Conservation (phyloP, 2,888 invertebrate genomes). For the Morinoia aosen region DNA sequence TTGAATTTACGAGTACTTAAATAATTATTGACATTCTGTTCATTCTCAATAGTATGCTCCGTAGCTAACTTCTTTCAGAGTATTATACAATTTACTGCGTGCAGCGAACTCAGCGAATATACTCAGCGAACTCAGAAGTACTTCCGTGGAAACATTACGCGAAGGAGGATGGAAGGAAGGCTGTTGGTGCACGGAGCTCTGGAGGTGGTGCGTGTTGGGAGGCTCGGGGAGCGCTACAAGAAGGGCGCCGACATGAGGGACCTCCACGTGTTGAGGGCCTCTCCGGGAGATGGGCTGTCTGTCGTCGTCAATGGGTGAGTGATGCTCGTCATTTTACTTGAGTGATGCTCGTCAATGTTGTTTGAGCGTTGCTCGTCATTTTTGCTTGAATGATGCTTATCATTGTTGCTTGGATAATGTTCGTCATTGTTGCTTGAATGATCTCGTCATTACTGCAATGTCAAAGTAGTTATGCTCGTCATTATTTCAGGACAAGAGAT, state of each 20-base stretch:
- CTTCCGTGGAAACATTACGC: too few species aligned
- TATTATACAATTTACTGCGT: too few species aligned
- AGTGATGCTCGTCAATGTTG: neutral
- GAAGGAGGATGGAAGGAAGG: neutral
- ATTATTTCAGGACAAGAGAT: too few species aligned
- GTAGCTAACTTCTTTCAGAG: too few species aligned
- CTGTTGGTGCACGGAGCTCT: conserved; percentile 62
- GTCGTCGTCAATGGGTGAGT: conserved; percentile 65
- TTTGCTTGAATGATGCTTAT: neutral
- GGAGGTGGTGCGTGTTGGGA: conserved; percentile 64
- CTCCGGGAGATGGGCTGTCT: conserved; percentile 56
- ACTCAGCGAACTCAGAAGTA: too few species aligned
- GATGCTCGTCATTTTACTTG: neutral
- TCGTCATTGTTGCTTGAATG: too few species aligned
- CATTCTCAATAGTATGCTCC: too few species aligned
- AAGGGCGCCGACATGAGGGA: conserved; percentile 57
- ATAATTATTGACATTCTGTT: too few species aligned
- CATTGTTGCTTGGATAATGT: neutral
- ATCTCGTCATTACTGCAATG: too few species aligned
- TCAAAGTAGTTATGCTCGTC: too few species aligned
- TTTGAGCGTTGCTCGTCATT: conserved; percentile 15
- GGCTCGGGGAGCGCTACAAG: conserved; percentile 56
- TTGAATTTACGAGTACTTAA: too few species aligned
- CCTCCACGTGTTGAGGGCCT: conserved; percentile 56
- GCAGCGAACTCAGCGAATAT: too few species aligned